Percentiles rank a stretch among this genome's conserved stretches.
Conservation (phyloP, 92 coral and sea anemone species). For the Porites evermanni region DNA sequence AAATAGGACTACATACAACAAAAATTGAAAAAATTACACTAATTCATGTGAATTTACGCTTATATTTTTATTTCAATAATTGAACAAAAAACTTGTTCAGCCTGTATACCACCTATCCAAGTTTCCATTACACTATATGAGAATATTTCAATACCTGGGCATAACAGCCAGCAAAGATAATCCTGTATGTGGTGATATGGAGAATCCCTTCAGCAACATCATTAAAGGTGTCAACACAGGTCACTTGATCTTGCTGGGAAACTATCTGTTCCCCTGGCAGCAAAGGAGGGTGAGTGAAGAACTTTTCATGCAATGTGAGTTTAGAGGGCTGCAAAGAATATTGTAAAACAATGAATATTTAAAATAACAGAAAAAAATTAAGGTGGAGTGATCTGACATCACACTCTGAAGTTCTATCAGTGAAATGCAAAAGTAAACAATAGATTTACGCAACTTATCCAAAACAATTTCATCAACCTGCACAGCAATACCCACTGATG, state of each 20-base stretch:
- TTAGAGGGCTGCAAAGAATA: constrained; percentile 8
- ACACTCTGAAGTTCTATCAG: no score
- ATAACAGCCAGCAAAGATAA: constrained; percentile 84
- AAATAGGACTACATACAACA: constrained; percentile 3
- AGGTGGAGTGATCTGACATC: background rate
- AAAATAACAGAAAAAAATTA: background rate
- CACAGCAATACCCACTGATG: no score
- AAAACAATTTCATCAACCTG: no score
- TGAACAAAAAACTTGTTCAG: no score
- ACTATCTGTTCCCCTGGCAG: constrained; percentile 95
- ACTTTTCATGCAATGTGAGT: constrained; percentile 29
- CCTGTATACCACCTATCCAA: background rate
- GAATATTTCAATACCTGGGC: constrained; percentile 2
- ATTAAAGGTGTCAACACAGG: constrained; percentile 87
- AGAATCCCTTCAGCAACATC: constrained; percentile 76
- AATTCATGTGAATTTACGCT: no score
- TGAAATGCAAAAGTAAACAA: no score
- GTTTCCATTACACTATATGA: background rate
- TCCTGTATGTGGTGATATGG: constrained; percentile 92
- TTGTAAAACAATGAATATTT: background rate
- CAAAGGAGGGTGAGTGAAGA: constrained; percentile 87
- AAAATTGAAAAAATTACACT: background rate
- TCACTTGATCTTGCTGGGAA: constrained; percentile 84
- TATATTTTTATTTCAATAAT: no score
- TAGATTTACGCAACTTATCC: no score